Conservation (phyloP, 2,113 vertebrate species). For the Microcebus lehilahytsara region DNA sequence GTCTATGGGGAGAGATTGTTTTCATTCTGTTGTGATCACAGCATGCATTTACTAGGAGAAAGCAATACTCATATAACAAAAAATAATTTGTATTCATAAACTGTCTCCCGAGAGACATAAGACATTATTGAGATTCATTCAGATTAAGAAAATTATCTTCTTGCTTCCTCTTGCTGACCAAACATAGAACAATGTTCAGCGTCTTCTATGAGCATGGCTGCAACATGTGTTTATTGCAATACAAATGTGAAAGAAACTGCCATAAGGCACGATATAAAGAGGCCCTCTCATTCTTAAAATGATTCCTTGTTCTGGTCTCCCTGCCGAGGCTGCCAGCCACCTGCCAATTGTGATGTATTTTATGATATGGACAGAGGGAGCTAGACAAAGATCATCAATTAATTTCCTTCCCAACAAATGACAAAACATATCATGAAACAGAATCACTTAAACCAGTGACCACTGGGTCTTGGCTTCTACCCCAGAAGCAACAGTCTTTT, state of each 20-base stretch:
- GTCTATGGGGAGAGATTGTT: background rate
- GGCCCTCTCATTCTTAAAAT: conserved; percentile 1
- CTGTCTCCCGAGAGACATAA: conserved; percentile 4
- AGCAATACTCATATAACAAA: background rate
- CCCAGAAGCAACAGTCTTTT: background rate
- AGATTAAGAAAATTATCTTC: conserved; percentile 48
- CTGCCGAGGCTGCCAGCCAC: background rate
- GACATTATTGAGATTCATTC: conserved; percentile 54
- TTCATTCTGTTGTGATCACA: background rate
- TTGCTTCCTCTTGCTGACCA: conserved; percentile 23
- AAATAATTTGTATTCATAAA: conserved; percentile 33
- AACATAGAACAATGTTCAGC: background rate
- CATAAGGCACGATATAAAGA: background rate
- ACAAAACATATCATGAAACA: conserved; percentile 43
- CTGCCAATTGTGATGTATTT: conserved; percentile 24
- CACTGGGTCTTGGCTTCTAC: background rate
- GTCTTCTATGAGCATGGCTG: background rate
- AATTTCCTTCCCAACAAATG: conserved; percentile 45
- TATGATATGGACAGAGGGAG: conserved; percentile 18
- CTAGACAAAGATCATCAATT: conserved; percentile 24
- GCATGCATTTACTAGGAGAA: background rate
- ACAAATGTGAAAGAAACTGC: conserved; percentile 15
- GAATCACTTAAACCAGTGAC: conserved; percentile 5
- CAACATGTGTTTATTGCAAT: background rate
- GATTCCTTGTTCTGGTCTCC: background rate